phyloP scores from a whole-genome alignment of 1,140 invertebrate genomes.

The Riptortus pedestris region DNA sequence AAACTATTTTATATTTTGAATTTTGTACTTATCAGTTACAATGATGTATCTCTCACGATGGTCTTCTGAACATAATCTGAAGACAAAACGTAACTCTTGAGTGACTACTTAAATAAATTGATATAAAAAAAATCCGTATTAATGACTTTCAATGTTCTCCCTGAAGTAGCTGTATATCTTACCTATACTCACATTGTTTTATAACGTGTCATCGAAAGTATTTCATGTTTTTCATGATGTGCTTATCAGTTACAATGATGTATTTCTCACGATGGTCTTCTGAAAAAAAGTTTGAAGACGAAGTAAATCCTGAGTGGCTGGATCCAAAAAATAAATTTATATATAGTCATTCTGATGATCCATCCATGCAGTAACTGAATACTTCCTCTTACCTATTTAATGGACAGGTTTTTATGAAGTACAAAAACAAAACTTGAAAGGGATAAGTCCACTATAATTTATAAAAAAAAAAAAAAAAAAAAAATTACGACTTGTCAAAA shows the following conservation, averaged over 20 bases:
- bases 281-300: no score
- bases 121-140: neutral
- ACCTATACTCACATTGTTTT: neutral
- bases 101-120: neutral
- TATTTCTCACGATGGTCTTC: constrained; percentile 2
- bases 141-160: neutral
- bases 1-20: no score
- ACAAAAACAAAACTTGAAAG: no score
- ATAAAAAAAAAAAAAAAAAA: neutral
- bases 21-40: neutral
- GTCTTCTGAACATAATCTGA: neutral
- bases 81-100: neutral
- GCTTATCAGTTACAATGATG: neutral
- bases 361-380: neutral
- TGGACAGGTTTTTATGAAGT: no score
- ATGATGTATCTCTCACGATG: neutral
- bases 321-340: no score
- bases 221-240: neutral
- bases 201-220: neutral
- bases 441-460: no score
- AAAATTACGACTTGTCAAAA: neutral
- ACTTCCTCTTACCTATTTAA: neutral
- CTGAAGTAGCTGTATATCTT: neutral
- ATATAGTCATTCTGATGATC: neutral
- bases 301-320: no score